Conservation (phyloP, 2,113 vertebrate species). For the Anser brachyrhynchus region DNA sequence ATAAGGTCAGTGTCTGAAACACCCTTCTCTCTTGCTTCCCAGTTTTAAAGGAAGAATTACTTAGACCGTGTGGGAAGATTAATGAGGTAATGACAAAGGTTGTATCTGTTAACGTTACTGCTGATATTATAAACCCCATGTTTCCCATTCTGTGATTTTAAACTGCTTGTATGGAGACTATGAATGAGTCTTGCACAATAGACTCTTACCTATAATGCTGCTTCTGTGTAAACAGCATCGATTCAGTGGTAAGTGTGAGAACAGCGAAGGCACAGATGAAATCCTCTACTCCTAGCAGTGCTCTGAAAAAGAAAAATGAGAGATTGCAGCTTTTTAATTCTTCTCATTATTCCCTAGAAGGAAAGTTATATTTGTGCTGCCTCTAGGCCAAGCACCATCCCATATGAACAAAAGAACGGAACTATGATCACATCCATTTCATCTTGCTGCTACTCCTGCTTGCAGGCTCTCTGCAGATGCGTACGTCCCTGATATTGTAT, state of each 20-base stretch:
- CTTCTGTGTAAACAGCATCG: background rate
- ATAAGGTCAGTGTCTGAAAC: background rate
- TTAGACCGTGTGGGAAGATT: background rate
- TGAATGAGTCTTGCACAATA: background rate
- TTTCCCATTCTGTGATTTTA: background rate
- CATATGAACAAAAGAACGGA: constrained; percentile 25
- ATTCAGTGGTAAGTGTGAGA: background rate
- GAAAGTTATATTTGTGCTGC: constrained; percentile 42
- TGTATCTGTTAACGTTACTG: background rate
- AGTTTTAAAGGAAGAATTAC: background rate
- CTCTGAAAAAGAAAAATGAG: background rate
- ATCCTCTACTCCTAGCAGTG: background rate
- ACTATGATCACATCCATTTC: constrained; percentile 38
- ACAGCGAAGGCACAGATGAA: constrained; percentile 3
- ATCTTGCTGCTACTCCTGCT: background rate
- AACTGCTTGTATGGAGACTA: background rate
- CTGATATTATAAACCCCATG: background rate
- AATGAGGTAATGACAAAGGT: background rate
- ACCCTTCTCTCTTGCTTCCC: background rate
- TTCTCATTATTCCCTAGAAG: constrained; percentile 46
- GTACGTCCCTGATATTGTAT: constrained; percentile 13
- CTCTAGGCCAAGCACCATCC: constrained; percentile 50
- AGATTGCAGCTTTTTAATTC: constrained; percentile 17
- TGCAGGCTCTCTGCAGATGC: constrained; percentile 14
- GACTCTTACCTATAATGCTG: background rate